Conservation (phyloP, 2,888 invertebrate species). For the Rhagium mordax region DNA sequence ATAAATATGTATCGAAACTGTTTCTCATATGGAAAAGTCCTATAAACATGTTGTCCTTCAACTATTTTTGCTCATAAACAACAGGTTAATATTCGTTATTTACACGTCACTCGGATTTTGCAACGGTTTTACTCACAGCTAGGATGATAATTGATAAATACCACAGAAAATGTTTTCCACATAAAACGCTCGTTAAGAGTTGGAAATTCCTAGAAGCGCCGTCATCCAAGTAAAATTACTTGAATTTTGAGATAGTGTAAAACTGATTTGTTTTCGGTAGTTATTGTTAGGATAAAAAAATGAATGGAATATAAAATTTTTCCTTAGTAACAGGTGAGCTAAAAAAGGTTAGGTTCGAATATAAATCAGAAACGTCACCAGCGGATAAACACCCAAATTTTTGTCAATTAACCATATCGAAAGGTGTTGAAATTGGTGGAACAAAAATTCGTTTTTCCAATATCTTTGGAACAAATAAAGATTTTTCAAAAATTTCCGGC, state of each 20-base stretch:
- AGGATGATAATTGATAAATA: background rate
- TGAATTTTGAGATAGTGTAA: background rate
- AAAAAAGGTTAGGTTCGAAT: too few species aligned
- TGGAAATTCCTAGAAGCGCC: background rate
- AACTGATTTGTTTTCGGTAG: too few species aligned
- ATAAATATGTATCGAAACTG: background rate
- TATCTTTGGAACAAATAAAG: too few species aligned
- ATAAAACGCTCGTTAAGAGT: background rate
- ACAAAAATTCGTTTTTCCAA: too few species aligned
- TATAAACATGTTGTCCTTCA: background rate
- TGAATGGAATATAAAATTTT: too few species aligned
- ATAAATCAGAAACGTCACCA: too few species aligned
- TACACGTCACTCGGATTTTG: constrained; percentile 41
- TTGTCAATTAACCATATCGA: too few species aligned
- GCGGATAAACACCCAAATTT: too few species aligned
- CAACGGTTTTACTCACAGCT: constrained; percentile 13
- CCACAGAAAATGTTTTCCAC: background rate
- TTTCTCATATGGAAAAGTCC: background rate
- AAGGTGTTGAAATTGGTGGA: too few species aligned
- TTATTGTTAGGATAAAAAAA: too few species aligned
- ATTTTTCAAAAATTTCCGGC: too few species aligned
- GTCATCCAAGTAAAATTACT: background rate
- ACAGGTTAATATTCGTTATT: constrained; percentile 32
- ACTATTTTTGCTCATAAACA: background rate
- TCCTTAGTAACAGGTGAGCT: too few species aligned